Percentiles rank a stretch among this genome's conserved stretches.
These are phyloP conservation scores for Calidris pugnax DNA, from an alignment of 2,113 vertebrate genomes.

Conservation along the genomic window DNA sequence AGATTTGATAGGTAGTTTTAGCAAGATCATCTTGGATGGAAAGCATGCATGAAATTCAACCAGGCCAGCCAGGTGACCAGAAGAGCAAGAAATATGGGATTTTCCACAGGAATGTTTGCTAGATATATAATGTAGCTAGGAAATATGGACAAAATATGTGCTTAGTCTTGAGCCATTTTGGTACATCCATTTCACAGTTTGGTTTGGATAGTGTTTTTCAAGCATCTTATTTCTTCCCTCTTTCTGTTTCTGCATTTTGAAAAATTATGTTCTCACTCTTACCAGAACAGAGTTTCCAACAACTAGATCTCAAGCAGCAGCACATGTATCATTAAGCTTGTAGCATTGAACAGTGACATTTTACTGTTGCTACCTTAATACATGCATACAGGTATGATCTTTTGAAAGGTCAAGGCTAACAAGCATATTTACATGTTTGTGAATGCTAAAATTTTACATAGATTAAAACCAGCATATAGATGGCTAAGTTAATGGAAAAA, in stretches of 20 bases:
- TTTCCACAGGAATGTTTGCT: not conserved
- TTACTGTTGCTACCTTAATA: not conserved
- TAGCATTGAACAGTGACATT: not conserved
- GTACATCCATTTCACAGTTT: not conserved
- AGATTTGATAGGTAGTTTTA: not conserved
- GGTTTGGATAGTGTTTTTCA: not conserved
- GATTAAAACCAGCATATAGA: not conserved
- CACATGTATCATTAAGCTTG: not conserved
- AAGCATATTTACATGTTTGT: not conserved
- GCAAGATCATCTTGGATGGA: not conserved
- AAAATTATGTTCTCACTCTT: not conserved
- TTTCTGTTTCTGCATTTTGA: not conserved
- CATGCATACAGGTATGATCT: not conserved
- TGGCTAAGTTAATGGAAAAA: not conserved
- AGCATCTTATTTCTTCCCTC: not conserved
- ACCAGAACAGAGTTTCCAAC: not conserved
- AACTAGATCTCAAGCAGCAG: not conserved
- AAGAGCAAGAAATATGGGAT: not conserved
- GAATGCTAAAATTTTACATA: not conserved
- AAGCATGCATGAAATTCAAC: not conserved
- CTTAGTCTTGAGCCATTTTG: not conserved
- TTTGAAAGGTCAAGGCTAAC: not conserved
- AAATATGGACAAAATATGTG: not conserved
- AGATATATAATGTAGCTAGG: not conserved
- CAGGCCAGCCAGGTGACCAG: not conserved